Evolutionary conservation across 1,140 invertebrate species (phyloP).

Genomic region (Galendromus occidentalis): DNA sequence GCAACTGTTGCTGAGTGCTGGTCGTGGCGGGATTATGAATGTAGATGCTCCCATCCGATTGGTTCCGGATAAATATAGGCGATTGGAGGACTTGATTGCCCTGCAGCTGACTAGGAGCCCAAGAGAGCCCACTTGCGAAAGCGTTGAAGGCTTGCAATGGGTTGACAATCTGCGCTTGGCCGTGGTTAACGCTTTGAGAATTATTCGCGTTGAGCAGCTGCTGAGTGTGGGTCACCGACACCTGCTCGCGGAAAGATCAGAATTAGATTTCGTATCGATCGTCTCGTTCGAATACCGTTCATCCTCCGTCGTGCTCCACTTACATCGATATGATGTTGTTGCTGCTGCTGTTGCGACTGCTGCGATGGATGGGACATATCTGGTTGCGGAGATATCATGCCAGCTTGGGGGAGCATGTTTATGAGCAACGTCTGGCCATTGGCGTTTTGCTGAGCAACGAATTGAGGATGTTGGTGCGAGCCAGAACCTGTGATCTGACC

Average conservation of each 20-base stretch:
- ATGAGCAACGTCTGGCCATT: not conserved
- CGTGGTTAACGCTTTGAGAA: no score
- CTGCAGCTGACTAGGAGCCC: not conserved
- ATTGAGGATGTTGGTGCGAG: not conserved
- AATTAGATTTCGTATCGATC: not conserved
- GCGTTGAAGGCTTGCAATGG: not conserved
- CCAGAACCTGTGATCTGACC: not conserved
- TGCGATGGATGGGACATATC: not conserved
- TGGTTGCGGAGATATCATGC: not conserved
- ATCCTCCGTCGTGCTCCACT: not conserved
- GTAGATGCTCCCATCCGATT: not conserved
- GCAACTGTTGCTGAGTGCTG: not conserved
- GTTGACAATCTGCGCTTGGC: not conserved
- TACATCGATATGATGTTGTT: not conserved
- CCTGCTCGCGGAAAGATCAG: not conserved
- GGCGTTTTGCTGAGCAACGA: not conserved
- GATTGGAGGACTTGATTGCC: not conserved
- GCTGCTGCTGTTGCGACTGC: not conserved
- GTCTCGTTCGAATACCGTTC: not conserved
- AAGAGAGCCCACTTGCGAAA: not conserved
- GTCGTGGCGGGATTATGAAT: no score
- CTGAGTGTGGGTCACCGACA: no score
- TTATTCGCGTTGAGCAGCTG: not conserved
- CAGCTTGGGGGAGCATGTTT: not conserved
- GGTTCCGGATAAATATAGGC: not conserved